Percentiles rank a stretch among this genome's conserved stretches.
phyloP scores from a whole-genome alignment of 2,888 invertebrate species.

The Caenorhabditis japonica region DNA sequence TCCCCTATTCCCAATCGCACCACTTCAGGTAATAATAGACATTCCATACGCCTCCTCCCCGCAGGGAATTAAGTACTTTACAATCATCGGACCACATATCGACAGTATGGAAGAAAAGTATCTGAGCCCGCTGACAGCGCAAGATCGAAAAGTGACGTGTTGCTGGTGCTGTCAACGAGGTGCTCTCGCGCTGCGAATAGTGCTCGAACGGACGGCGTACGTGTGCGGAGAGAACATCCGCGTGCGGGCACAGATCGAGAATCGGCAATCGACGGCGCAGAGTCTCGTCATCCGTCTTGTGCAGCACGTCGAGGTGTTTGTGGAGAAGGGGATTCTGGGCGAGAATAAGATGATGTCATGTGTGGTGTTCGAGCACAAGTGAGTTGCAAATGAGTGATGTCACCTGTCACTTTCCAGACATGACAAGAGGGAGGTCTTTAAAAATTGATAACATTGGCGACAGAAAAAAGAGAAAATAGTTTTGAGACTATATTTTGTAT shows the following conservation, averaged over 20 bases:
- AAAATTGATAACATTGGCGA: constrained; percentile 8
- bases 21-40: constrained; percentile 81
- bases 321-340: constrained; percentile 84
- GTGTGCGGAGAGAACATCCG: constrained; percentile 79
- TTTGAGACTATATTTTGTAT: neutral
- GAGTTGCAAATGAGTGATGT: constrained; percentile 20
- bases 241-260: constrained; percentile 77
- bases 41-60: constrained; percentile 86
- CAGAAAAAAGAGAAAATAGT: neutral
- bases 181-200: constrained; percentile 83
- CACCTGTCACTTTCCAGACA: constrained; percentile 3
- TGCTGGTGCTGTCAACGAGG: constrained; percentile 85
- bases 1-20: neutral
- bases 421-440: neutral
- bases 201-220: constrained; percentile 85
- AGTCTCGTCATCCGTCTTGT: constrained; percentile 61
- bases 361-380: constrained; percentile 83
- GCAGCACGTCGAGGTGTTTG: constrained; percentile 84
- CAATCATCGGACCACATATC: constrained; percentile 85
- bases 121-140: constrained; percentile 83
- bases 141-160: constrained; percentile 83
- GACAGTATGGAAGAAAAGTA: constrained; percentile 88
- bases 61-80: constrained; percentile 87
- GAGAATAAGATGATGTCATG: constrained; percentile 84
- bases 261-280: constrained; percentile 61